These are phyloP conservation scores for Electrona antarctica DNA, from an alignment of 2,113 vertebrate species.

Conservation along the genomic window DNA sequence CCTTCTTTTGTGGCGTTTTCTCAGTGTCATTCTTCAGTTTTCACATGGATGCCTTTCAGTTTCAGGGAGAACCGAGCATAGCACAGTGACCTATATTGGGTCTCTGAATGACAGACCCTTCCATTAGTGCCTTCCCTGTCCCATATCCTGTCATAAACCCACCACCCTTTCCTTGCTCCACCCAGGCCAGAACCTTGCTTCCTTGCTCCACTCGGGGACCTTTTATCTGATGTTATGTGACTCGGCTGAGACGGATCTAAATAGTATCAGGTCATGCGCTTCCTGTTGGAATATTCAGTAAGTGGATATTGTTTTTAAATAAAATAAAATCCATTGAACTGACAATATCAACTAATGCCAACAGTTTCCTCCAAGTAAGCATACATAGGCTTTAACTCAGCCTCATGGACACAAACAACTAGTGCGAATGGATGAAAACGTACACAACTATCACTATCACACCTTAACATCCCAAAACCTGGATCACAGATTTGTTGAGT, in stretches of 20 bases:
- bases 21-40: constrained; percentile 1
- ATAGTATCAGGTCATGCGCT: not conserved
- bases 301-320: not conserved
- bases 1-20: constrained; percentile 17
- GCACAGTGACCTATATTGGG: constrained; percentile 29
- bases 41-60: constrained; percentile 15
- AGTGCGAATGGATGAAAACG: no score
- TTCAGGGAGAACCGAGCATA: not conserved
- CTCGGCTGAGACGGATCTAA: not conserved
- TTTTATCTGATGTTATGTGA: not conserved
- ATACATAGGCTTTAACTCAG: no score
- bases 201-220: not conserved
- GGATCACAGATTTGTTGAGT: no score
- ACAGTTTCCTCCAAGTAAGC: no score
- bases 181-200: not conserved
- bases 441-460: no score
- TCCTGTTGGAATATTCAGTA: not conserved
- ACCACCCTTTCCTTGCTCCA: not conserved
- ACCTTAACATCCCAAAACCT: no score
- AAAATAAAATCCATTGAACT: no score
- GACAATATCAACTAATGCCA: no score
- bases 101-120: not conserved
- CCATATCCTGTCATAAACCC: not conserved
- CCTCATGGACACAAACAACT: no score
- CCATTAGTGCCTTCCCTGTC: not conserved